Percentiles rank a stretch among this genome's conserved stretches.
These are phyloP conservation scores for Cecidostiba fungosa DNA, from an alignment of 2,888 invertebrate species.

Conservation along the genomic window DNA sequence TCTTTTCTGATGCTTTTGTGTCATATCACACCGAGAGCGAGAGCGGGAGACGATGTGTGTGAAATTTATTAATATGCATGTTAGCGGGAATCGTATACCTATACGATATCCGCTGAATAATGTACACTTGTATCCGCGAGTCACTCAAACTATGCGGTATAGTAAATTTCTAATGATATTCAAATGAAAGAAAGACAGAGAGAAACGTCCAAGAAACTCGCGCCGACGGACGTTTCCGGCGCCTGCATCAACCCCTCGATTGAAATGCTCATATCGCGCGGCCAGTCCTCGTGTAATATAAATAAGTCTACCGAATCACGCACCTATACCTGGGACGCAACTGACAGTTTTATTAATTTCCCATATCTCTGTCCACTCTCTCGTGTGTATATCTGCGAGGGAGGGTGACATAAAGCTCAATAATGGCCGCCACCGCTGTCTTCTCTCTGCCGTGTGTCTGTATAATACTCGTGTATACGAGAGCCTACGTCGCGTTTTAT, in stretches of 20 bases:
- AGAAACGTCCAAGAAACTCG: neutral
- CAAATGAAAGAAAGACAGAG: conserved; percentile 10
- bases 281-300: neutral
- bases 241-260: conserved; percentile 24
- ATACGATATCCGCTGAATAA: neutral
- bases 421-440: conserved; percentile 67
- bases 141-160: neutral
- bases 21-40: conserved; percentile 20
- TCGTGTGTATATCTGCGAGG: neutral
- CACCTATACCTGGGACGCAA: conserved; percentile 80
- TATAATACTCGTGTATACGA: neutral
- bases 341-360: conserved; percentile 91
- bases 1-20: conserved; percentile 29
- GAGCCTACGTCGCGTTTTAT: neutral
- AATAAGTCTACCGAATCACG: neutral
- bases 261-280: conserved; percentile 48
- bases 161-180: conserved; percentile 28
- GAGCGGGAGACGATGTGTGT: neutral
- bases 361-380: conserved; percentile 78
- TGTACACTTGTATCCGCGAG: neutral
- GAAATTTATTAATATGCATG: conserved; percentile 5
- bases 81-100: neutral
- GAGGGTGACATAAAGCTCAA: conserved; percentile 73
- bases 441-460: neutral
- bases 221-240: conserved; percentile 29